phyloP scores from a whole-genome alignment of 1,140 invertebrate species.

The Drosophila bifasciata region DNA sequence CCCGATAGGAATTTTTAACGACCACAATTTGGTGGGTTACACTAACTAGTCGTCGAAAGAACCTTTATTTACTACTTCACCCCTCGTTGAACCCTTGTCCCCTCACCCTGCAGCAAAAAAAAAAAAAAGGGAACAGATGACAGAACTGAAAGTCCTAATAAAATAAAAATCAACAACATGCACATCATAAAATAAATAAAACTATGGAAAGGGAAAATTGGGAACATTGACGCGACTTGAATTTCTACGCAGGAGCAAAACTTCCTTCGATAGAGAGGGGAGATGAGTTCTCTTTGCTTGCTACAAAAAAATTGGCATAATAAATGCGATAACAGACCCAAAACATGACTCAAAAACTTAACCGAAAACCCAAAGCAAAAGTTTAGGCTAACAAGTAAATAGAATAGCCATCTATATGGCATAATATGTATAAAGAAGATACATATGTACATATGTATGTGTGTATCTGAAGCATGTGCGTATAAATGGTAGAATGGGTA shows the following conservation, averaged over 20 bases:
- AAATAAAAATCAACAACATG: constrained; percentile 69
- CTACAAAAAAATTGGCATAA: constrained; percentile 64
- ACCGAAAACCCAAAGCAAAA: constrained; percentile 34
- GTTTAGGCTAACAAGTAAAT: constrained; percentile 54
- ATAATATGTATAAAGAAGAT: constrained; percentile 50
- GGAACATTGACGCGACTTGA: constrained; percentile 63
- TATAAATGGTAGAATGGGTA: constrained; percentile 36
- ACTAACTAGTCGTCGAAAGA: constrained; percentile 21
- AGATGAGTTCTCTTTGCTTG: constrained; percentile 21
- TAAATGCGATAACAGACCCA: constrained; percentile 67
- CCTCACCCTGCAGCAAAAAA: neutral
- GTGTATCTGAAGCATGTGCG: constrained; percentile 9
- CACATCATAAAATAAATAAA: constrained; percentile 78
- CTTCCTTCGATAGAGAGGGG: no score
- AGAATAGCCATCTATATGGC: neutral
- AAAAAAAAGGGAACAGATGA: constrained; percentile 26
- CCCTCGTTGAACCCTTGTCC: no score
- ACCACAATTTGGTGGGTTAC: constrained; percentile 19
- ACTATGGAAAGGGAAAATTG: constrained; percentile 25
- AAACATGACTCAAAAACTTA: constrained; percentile 34
- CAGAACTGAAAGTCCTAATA: constrained; percentile 34
- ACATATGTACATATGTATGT: constrained; percentile 27
- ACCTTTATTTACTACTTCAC: no score
- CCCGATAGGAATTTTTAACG: constrained; percentile 7
- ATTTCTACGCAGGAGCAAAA: constrained; percentile 61